Conservation (phyloP, 2,888 invertebrate genomes). For the Chirona hameri region DNA sequence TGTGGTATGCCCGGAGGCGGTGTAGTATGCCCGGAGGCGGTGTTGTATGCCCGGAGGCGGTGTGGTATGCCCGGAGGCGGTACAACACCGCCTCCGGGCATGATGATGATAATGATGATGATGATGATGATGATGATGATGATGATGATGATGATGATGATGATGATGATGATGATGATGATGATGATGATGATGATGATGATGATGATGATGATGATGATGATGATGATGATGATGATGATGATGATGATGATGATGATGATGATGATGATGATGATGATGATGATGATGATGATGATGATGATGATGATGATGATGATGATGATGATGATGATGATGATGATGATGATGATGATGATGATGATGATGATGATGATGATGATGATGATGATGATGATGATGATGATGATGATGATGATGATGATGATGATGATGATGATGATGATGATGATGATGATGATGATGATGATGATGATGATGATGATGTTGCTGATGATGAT, state of each 20-base stretch:
- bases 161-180: constrained; percentile 25
- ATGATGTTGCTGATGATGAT: too few relatives aligned
- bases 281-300: constrained; percentile 31
- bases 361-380: constrained; percentile 31
- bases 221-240: constrained; percentile 31
- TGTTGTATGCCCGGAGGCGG: too few relatives aligned
- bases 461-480: too few relatives aligned
- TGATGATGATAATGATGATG: not conserved
- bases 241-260: constrained; percentile 31
- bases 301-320: constrained; percentile 29
- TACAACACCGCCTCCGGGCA: too few relatives aligned
- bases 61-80: too few relatives aligned
- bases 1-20: too few relatives aligned
- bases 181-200: constrained; percentile 25
- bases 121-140: constrained; percentile 12
- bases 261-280: constrained; percentile 31
- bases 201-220: constrained; percentile 30
- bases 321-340: constrained; percentile 25
- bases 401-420: constrained; percentile 31
- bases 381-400: constrained; percentile 31
- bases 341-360: constrained; percentile 26
- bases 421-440: constrained; percentile 31
- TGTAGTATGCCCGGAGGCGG: too few relatives aligned
- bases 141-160: constrained; percentile 27
- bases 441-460: constrained; percentile 31